These are phyloP conservation scores for Astyanax mexicanus DNA, from an alignment of 2,797 vertebrate genomes.

Conservation along the genomic window DNA sequence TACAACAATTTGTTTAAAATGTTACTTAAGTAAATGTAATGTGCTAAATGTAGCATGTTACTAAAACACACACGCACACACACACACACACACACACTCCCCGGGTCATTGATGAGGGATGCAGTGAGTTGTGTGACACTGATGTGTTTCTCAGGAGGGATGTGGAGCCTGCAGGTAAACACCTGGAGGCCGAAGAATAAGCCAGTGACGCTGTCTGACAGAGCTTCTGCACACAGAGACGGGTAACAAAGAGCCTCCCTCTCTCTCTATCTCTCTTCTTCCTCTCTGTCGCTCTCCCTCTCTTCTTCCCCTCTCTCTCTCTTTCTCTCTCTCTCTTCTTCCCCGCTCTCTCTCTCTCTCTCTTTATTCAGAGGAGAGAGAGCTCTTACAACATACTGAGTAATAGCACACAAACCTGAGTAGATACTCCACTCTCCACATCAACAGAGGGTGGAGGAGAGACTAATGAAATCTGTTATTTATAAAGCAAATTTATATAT, in stretches of 20 bases:
- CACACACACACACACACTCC: not conserved
- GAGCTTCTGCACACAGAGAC: conserved; percentile 61
- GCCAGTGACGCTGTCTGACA: conserved; percentile 67
- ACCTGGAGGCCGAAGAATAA: conserved; percentile 81
- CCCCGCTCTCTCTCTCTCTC: too few relatives aligned
- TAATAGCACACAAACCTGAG: not conserved
- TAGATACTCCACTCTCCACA: not conserved
- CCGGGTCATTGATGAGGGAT: not conserved
- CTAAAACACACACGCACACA: conserved; percentile 3
- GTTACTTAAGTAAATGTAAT: too few relatives aligned
- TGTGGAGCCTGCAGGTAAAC: conserved; percentile 79
- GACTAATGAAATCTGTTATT: not conserved
- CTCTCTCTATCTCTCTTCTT: conserved; percentile 3
- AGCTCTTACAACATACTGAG: not conserved
- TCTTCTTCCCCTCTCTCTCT: not conserved
- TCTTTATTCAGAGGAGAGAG: not conserved
- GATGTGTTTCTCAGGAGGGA: conserved; percentile 81
- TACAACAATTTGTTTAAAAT: too few relatives aligned
- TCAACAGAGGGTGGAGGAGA: not conserved
- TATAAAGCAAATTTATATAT: not conserved
- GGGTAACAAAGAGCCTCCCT: conserved; percentile 71
- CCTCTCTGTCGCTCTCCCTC: too few relatives aligned
- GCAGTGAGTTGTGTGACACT: conserved; percentile 70
- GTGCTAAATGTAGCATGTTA: too few relatives aligned
- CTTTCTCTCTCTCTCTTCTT: not conserved